Evolutionary conservation across 2,113 vertebrate genomes (phyloP).

Genomic region (Thoracochromis brauschi): DNA sequence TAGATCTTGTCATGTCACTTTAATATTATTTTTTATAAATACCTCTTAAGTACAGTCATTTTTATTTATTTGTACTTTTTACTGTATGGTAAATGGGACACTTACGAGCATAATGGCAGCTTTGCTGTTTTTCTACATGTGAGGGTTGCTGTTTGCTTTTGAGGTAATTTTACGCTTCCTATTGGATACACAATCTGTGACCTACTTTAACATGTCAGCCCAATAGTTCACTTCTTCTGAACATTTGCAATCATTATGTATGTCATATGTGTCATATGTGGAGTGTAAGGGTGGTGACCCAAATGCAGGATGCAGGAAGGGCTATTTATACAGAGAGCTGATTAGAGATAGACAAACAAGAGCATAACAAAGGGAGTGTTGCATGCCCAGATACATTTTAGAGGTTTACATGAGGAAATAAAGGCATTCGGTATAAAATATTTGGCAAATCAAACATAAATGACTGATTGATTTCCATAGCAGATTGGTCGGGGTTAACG

Average conservation of each 20-base stretch:
- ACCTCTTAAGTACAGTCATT: neutral
- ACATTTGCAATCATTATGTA: neutral
- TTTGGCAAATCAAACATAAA: neutral
- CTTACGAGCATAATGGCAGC: neutral
- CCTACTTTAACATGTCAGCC: neutral
- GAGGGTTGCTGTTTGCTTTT: neutral
- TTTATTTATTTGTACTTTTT: neutral
- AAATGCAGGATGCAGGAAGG: neutral
- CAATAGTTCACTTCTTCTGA: neutral
- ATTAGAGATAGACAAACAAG: neutral
- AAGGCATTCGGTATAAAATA: neutral
- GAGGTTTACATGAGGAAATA: neutral
- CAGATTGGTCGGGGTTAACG: neutral
- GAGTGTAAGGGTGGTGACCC: neutral
- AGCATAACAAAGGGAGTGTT: neutral
- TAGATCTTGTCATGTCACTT: neutral
- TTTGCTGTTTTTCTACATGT: neutral
- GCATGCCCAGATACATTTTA: neutral
- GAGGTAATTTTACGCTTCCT: neutral
- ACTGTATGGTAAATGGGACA: neutral
- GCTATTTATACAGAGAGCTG: neutral
- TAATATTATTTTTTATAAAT: neutral
- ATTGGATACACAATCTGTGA: neutral
- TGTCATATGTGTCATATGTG: neutral
- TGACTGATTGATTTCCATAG: neutral